Evolutionary conservation across 2,797 vertebrate genomes (phyloP).

Genomic region (Onychomys torridus): DNA sequence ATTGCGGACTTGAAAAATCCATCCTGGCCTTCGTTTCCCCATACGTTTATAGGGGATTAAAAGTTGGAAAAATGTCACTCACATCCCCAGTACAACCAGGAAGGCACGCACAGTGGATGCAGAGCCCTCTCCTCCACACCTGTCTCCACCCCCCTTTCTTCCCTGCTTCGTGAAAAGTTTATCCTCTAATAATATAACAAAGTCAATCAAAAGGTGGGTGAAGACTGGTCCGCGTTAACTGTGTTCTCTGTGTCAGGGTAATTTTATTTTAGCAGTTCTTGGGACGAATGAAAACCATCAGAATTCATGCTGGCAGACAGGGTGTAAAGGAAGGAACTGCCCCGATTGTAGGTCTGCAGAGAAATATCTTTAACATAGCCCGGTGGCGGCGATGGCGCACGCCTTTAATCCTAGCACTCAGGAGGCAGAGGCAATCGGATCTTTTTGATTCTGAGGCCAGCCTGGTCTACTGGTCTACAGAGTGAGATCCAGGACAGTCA

Average conservation of each 20-base stretch:
- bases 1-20: background rate
- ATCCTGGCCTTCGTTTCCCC: background rate
- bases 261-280: conserved; percentile 28
- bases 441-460: too few relatives aligned
- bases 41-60: background rate
- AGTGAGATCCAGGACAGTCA: too few relatives aligned
- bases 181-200: background rate
- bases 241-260: background rate
- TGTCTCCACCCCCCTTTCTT: background rate
- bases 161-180: background rate
- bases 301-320: background rate
- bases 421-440: too few relatives aligned
- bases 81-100: background rate
- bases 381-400: too few relatives aligned
- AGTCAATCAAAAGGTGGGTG: background rate
- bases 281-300: background rate
- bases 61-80: background rate
- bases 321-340: background rate
- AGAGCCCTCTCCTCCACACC: background rate
- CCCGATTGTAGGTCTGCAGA: background rate
- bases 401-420: too few relatives aligned
- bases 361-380: too few relatives aligned
- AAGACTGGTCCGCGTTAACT: background rate
- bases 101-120: background rate
- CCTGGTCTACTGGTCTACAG: too few relatives aligned